Evolutionary conservation across 92 coral and sea anemone genomes (phyloP).

Genomic region (Chrysogorgia sp.): DNA sequence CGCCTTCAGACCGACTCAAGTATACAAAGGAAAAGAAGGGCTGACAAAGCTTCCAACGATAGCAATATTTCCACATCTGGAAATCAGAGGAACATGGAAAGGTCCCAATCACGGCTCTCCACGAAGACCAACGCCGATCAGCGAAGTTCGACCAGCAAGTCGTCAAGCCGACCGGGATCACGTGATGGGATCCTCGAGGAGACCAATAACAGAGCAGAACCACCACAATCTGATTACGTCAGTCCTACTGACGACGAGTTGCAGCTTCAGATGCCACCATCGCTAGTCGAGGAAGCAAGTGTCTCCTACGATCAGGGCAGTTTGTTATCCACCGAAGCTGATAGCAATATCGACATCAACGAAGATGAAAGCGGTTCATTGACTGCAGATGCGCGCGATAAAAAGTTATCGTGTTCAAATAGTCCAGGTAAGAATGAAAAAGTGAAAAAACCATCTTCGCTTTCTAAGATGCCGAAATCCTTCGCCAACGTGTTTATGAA

Average conservation of each 20-base stretch:
- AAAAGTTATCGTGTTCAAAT: not conserved
- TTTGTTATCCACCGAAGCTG: conserved; percentile 9
- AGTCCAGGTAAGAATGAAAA: conserved; percentile 6
- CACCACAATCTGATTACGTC: not conserved
- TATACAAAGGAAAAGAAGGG: not conserved
- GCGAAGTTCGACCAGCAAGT: not conserved
- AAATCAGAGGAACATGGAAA: not conserved
- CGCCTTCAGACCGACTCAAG: conserved; percentile 8
- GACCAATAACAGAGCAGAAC: not conserved
- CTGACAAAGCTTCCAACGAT: not conserved
- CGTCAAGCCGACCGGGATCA: conserved; percentile 19
- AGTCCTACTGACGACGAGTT: conserved; percentile 14
- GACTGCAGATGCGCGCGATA: conserved; percentile 17
- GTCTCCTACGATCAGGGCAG: conserved; percentile 7
- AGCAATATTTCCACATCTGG: not conserved
- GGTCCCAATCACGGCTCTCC: conserved; percentile 27
- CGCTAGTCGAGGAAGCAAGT: not conserved
- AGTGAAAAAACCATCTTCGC: conserved; percentile 10
- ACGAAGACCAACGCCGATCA: not conserved
- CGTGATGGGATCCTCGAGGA: conserved; percentile 22
- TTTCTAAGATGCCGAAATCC: conserved; percentile 30
- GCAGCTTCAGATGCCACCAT: not conserved
- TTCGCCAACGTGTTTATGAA: conserved; percentile 28
- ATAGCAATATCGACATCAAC: not conserved
- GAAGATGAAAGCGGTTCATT: conserved; percentile 39